Conservation (phyloP, 2,888 invertebrate species). For the Sabellastarte sp. region DNA sequence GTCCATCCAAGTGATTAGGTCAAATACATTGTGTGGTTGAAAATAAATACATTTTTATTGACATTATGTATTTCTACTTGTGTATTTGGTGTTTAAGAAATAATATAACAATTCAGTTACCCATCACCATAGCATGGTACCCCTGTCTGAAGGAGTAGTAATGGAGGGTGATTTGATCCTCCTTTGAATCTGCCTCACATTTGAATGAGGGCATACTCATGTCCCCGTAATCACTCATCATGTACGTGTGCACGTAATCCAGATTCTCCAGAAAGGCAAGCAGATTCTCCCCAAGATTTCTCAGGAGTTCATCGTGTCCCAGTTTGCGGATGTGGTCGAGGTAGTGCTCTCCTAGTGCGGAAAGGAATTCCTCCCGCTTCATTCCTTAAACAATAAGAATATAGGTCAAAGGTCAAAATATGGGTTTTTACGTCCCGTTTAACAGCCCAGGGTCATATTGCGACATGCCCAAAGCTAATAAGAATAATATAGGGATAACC, state of each 20-base stretch:
- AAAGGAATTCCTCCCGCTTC: slow-evolving; percentile 35
- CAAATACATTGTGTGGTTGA: no score
- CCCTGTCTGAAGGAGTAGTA: slow-evolving; percentile 41
- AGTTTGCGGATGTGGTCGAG: slow-evolving; percentile 30
- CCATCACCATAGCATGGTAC: slow-evolving; percentile 35
- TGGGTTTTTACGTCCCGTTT: background rate
- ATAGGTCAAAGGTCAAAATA: background rate
- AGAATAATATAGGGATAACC: no score
- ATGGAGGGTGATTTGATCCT: slow-evolving; percentile 41
- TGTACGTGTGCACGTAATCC: slow-evolving; percentile 40
- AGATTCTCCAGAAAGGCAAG: slow-evolving; percentile 37
- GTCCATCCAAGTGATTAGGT: no score
- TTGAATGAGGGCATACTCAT: slow-evolving; percentile 40
- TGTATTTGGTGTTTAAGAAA: no score
- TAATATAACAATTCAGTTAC: no score
- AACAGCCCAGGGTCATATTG: no score
- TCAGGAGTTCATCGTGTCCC: slow-evolving; percentile 40
- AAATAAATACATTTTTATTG: no score
- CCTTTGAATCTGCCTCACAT: slow-evolving; percentile 37
- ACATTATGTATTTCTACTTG: no score
- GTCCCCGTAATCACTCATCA: slow-evolving; percentile 37
- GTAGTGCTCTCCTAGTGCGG: slow-evolving; percentile 39
- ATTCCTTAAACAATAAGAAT: slow-evolving; percentile 29
- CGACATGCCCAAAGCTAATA: no score
- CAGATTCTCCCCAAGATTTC: slow-evolving; percentile 39